A percentile compares a stretch with the other conserved stretches of the same genome.
These are phyloP conservation scores for Rhinichthys klamathensis DNA, from an alignment of 2,113 vertebrate genomes.

Conservation along the genomic window DNA sequence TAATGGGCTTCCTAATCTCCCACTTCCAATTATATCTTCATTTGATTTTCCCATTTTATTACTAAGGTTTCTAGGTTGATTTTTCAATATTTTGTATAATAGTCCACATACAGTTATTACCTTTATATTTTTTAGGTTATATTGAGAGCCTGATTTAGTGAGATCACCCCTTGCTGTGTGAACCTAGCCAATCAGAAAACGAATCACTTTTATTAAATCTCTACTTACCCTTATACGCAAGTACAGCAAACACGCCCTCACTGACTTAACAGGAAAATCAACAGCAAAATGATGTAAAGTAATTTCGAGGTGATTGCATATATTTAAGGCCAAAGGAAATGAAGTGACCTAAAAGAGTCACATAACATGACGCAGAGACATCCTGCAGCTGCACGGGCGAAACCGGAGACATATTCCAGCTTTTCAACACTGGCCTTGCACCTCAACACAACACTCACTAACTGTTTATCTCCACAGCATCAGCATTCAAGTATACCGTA, in stretches of 20 bases:
- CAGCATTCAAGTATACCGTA: no score
- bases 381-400: background rate
- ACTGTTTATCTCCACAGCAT: slow-evolving; percentile 17
- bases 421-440: slow-evolving; percentile 8
- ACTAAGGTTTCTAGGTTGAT: background rate
- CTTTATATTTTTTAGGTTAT: no score
- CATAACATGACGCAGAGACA: background rate
- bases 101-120: background rate
- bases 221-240: background rate
- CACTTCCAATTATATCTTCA: background rate
- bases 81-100: background rate
- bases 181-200: background rate
- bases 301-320: background rate
- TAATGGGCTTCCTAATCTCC: background rate
- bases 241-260: background rate
- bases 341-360: background rate
- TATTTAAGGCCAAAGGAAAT: slow-evolving; percentile 4
- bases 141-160: background rate
- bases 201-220: background rate
- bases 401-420: background rate
- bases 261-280: slow-evolving; percentile 22
- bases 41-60: background rate
- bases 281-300: background rate
- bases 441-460: background rate
- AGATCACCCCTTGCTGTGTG: background rate